phyloP scores from a whole-genome alignment of 2,113 vertebrate species.

The Manacus vitellinus region DNA sequence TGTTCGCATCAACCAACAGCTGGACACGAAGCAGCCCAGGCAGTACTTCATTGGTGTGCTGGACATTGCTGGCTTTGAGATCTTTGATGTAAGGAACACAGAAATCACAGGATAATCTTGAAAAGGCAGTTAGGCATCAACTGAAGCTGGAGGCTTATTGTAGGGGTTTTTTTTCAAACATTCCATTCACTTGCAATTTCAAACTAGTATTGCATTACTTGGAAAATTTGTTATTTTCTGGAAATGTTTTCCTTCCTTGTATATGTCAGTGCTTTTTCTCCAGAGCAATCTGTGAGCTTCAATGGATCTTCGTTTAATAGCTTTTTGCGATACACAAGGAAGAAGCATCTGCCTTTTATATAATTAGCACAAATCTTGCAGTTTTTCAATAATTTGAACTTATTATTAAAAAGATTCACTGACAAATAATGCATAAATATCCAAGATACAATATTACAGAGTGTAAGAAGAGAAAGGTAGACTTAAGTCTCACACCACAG shows the following conservation, averaged over 20 bases:
- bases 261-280: background rate
- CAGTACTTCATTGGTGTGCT: constrained; percentile 83
- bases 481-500: background rate
- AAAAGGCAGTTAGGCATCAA: background rate
- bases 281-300: background rate
- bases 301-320: background rate
- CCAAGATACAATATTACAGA: background rate
- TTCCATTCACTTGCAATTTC: background rate
- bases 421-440: background rate
- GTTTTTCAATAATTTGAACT: background rate
- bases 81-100: constrained; percentile 76
- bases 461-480: background rate
- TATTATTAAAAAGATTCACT: background rate
- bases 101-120: background rate
- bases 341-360: background rate
- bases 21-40: constrained; percentile 80
- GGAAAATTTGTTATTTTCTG: background rate
- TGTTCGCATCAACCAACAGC: constrained; percentile 79
- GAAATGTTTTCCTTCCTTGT: background rate
- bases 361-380: background rate
- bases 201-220: background rate
- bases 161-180: background rate
- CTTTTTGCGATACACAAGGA: background rate
- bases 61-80: constrained; percentile 82
- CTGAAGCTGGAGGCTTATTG: background rate